Evolutionary conservation across 2,113 vertebrate genomes (phyloP).

Genomic region (Stegastes partitus): DNA sequence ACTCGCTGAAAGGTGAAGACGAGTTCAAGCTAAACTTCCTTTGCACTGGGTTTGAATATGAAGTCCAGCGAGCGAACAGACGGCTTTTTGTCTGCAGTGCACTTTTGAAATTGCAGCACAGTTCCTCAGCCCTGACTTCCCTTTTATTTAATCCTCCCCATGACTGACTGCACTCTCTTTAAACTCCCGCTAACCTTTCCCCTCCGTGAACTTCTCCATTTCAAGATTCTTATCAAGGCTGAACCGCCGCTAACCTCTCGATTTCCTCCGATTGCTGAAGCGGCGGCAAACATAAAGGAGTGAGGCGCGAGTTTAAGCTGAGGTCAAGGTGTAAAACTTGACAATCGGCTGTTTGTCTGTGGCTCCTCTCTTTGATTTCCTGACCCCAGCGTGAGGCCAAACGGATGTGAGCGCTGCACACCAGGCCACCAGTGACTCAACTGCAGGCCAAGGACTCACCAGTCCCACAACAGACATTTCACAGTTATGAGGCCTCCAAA

Average conservation of each 20-base stretch:
- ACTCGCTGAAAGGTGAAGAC: constrained; percentile 70
- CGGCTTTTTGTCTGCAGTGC: constrained; percentile 76
- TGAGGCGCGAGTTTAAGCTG: constrained; percentile 77
- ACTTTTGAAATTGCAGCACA: constrained; percentile 71
- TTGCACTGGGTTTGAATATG: constrained; percentile 52
- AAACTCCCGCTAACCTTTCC: constrained; percentile 85
- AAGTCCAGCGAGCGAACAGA: constrained; percentile 75
- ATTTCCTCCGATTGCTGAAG: constrained; percentile 78
- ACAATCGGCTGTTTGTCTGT: constrained; percentile 83
- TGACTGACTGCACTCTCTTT: constrained; percentile 83
- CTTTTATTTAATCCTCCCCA: constrained; percentile 81
- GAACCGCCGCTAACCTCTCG: constrained; percentile 82
- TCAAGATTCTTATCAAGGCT: constrained; percentile 85
- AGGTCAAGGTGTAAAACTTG: constrained; percentile 81
- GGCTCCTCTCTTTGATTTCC: constrained; percentile 76
- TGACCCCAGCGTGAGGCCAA: constrained; percentile 64
- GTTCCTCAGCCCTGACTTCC: constrained; percentile 76
- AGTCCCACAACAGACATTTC: constrained; percentile 57
- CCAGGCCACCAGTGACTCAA: constrained; percentile 54
- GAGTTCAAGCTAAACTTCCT: constrained; percentile 74
- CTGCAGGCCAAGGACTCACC: constrained; percentile 52
- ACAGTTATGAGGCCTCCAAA: constrained; percentile 55
- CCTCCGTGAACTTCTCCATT: constrained; percentile 83
- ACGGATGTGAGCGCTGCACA: constrained; percentile 64
- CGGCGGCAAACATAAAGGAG: constrained; percentile 71